Conservation (phyloP, 2,113 vertebrate genomes). For the Hassar affinis region DNA sequence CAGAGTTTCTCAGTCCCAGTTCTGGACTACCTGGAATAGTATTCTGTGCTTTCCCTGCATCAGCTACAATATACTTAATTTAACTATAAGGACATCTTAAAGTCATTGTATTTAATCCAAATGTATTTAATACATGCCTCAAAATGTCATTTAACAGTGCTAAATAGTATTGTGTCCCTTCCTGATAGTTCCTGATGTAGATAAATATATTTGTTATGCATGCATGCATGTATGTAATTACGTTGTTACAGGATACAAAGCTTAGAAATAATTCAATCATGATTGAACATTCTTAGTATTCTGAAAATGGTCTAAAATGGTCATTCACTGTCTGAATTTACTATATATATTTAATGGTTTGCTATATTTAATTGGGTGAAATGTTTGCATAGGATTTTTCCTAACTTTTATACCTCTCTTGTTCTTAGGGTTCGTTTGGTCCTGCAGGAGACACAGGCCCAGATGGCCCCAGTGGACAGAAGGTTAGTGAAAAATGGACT, state of each 20-base stretch:
- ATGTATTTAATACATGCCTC: background rate
- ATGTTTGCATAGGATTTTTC: conserved; percentile 40
- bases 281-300: background rate
- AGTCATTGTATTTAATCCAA: background rate
- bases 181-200: background rate
- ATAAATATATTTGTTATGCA: background rate
- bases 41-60: background rate
- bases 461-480: conserved; percentile 84
- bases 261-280: background rate
- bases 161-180: background rate
- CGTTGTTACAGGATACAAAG: background rate
- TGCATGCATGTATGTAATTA: background rate
- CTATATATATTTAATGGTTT: too few species aligned
- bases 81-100: background rate
- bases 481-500: conserved; percentile 79
- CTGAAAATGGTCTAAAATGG: background rate
- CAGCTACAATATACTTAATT: background rate
- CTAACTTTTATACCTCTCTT: conserved; percentile 18
- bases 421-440: conserved; percentile 87
- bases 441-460: conserved; percentile 83
- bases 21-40: background rate
- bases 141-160: background rate
- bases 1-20: background rate
- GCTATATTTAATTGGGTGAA: conserved; percentile 39
- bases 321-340: background rate